Evolutionary conservation across 2,888 invertebrate genomes (phyloP), one percentile per base, ranked within the genome.

Genomic region (Ligdia adustata): DNA sequence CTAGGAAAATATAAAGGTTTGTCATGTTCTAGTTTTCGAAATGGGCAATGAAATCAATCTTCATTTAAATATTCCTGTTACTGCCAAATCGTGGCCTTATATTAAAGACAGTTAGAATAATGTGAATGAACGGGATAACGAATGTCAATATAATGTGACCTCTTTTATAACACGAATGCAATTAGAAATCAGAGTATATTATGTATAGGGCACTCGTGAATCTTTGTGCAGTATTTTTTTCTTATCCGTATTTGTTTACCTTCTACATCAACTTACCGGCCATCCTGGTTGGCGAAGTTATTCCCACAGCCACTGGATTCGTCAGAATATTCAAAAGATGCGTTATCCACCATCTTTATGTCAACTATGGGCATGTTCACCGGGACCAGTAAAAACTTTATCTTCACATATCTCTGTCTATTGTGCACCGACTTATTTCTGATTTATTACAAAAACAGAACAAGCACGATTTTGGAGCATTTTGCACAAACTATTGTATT

Each of bases 341-440:
- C 87, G 70, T 89, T 90, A 66, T 89, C 88, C 61, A 87, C 85
- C 87, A 89, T 88, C 66, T 55, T 82, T 49, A 51, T 47, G 3
- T 9, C 28, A 27, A 33, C 38, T 32, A 47, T 47, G 45, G 16
- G n/a, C 42, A 55, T 35, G 43, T 45, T 32, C 39, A 48, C 45
- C 53, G 53, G 52, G 51, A 62, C 58, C 43, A 58, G 49, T 52
- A 37, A 37, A 32, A 24, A 6, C 33, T 34, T 5, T 26, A 16
- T 42, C 15, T 39, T 47, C 46, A 57, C 42, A 46, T 38, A 1
- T 27, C 47, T 47, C 49, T 50, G 15, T 46, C 29, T 29, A 18
- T 29, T 35, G n/a, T 24, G 24, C 31, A 24, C 33, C 7, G 7
- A 38, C 48, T 49, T 43, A 9, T 4, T n/a, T 9, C 22, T 22